phyloP scores from a whole-genome alignment of 1,140 invertebrate genomes.

The Zaprionus kolodkinae region DNA sequence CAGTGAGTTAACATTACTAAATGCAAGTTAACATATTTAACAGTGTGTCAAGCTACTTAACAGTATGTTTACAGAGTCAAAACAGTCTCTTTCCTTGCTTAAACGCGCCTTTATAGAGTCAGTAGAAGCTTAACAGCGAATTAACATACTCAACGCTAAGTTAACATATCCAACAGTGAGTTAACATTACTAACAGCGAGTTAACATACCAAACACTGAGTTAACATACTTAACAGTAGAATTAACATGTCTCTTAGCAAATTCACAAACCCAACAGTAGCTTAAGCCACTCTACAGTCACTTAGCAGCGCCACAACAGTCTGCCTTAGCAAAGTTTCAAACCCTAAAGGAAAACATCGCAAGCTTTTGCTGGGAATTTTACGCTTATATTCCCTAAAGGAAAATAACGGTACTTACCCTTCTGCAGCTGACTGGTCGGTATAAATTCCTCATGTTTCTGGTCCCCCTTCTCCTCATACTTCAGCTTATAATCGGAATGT shows the following conservation, averaged over 20 bases:
- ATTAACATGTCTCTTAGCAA: too few relatives aligned
- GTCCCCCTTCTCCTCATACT: constrained; percentile 84
- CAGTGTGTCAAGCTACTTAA: too few relatives aligned
- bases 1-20: too few relatives aligned
- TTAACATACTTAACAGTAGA: too few relatives aligned
- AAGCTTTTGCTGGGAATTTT: not conserved
- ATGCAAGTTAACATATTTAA: not conserved
- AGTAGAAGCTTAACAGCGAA: too few relatives aligned
- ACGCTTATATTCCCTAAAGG: not conserved
- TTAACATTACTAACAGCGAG: too few relatives aligned
- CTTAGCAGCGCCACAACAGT: not conserved
- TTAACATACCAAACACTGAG: too few relatives aligned
- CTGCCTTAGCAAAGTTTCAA: not conserved
- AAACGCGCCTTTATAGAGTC: too few relatives aligned
- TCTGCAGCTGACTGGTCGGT: constrained; percentile 80
- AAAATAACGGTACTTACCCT: constrained; percentile 59
- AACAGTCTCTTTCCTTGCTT: too few relatives aligned
- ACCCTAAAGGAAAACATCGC: constrained; percentile 15
- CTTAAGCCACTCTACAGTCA: not conserved
- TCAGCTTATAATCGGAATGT: constrained; percentile 82
- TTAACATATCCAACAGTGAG: too few relatives aligned
- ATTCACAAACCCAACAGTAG: not conserved
- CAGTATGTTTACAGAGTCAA: too few relatives aligned
- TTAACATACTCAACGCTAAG: too few relatives aligned
- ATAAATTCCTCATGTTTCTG: constrained; percentile 84